These are phyloP conservation scores for Riptortus pedestris DNA, from an alignment of 1,140 invertebrate genomes.

Conservation along the genomic window DNA sequence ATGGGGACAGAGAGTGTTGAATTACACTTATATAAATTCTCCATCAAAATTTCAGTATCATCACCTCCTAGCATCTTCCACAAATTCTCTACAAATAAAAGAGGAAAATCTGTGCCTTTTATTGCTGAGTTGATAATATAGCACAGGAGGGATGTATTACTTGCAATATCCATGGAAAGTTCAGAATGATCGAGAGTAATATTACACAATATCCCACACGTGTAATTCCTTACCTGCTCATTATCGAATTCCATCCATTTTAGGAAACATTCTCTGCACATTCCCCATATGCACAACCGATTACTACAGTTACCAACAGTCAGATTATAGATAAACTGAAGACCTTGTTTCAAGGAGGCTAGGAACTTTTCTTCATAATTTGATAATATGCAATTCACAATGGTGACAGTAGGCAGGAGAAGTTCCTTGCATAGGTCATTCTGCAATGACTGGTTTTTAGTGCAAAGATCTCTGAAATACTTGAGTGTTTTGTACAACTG, in stretches of 20 bases:
- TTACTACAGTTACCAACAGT: background rate
- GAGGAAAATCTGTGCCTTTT: background rate
- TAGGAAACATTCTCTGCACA: background rate
- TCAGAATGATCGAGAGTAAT: background rate
- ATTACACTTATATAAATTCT: background rate
- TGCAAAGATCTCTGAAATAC: background rate
- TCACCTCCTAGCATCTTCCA: background rate
- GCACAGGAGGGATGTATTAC: background rate
- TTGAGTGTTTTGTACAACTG: background rate
- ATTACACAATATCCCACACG: slow-evolving; percentile 1
- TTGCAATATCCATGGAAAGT: background rate
- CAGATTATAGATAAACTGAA: slow-evolving; percentile 9
- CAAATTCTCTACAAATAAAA: background rate
- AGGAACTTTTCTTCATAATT: background rate
- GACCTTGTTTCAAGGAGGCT: background rate
- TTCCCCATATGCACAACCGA: background rate
- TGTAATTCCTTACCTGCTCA: background rate
- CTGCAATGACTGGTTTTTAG: background rate
- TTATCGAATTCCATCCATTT: background rate
- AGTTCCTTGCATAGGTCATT: background rate
- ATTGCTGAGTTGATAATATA: background rate
- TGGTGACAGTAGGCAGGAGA: background rate
- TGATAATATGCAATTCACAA: background rate
- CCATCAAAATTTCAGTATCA: background rate
- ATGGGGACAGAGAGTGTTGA: background rate